Evolutionary conservation across 1,140 invertebrate genomes (phyloP), one percentile per base, ranked within the genome.

Genomic region (Tetragonula clypearis): DNA sequence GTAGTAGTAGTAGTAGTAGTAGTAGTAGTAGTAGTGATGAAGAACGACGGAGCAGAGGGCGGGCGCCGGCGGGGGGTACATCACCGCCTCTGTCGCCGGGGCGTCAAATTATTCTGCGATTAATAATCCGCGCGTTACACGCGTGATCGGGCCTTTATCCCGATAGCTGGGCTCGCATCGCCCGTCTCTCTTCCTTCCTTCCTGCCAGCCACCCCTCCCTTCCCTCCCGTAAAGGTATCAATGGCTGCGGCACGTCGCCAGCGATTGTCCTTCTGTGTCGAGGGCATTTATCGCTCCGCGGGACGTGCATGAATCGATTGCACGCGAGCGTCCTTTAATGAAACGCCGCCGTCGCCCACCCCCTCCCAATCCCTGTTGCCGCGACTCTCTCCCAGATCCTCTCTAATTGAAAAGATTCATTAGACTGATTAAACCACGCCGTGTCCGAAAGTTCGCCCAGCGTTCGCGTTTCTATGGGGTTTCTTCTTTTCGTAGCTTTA

Each of bases 51-150:
- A 8, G 79, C 66, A 74, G 84, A 84, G 85, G 83, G 75, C 77
- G 85, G 79, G 58, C 68, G 79, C 49, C 30, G 53, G 72, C 82
- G 23, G 81, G 87, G 85, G 82, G 84, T 66, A 83, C 79, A 79
- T 87, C 75, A 60, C 73, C 76, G 85, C 75, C 82, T 86, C 87
- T 89, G 88, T 89, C 86, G 87, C 26, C 86, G 88, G 87, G 89
- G 91, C 90, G 91, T 92, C 91, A 92, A 94, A 94, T 94, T 94
- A 94, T 94, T 92, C 93, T 77, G 88, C 93, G 93, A 94, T 94
- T 94, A 94, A 94, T 94, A 94, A 94, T 94, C 93, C 90, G 88
- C 91, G 88, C 91, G 93, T 94, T 94, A 94, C 93, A 94, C 94
- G 93, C 94, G 94, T 93, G 94, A 94, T 94, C 93, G 92, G 92